Evolutionary conservation across 2,888 invertebrate genomes (phyloP).

Genomic region (Lingula anatina): DNA sequence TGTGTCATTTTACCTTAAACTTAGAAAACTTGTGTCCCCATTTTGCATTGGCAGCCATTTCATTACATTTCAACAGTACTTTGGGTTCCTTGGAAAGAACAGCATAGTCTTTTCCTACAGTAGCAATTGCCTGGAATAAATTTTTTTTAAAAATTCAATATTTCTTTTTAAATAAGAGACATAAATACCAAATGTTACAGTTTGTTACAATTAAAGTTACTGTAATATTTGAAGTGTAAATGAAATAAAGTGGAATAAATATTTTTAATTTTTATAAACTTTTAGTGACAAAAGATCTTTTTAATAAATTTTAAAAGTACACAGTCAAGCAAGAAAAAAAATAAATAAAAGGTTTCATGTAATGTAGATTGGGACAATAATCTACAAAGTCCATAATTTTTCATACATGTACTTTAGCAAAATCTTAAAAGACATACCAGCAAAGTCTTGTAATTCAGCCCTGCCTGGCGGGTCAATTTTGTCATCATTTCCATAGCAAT

Average conservation of each 20-base stretch:
- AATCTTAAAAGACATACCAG: conserved; percentile 15
- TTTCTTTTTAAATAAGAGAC: no score
- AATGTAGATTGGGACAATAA: neutral
- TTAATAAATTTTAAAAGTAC: neutral
- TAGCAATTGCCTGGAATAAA: conserved; percentile 22
- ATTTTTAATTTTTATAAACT: neutral
- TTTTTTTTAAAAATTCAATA: no score
- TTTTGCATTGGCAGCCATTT: conserved; percentile 22
- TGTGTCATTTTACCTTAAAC: conserved; percentile 32
- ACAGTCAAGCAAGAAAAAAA: neutral
- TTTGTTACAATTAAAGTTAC: no score
- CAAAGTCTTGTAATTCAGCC: conserved; percentile 32
- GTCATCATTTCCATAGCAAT: conserved; percentile 20
- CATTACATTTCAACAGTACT: conserved; percentile 17
- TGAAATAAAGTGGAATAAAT: neutral
- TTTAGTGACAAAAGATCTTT: neutral
- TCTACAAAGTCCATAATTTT: neutral
- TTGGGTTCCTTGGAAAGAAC: conserved; percentile 20
- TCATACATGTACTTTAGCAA: neutral
- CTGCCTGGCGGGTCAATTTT: conserved; percentile 20
- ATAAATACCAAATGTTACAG: no score
- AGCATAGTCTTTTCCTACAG: conserved; percentile 29
- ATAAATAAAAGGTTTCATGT: neutral
- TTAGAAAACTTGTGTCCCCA: conserved; percentile 38
- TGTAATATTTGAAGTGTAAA: no score